Percentiles rank a stretch among this genome's conserved stretches.
These are phyloP conservation scores for Sorex fumeus DNA, from an alignment of 2,113 vertebrate genomes.

Conservation along the genomic window DNA sequence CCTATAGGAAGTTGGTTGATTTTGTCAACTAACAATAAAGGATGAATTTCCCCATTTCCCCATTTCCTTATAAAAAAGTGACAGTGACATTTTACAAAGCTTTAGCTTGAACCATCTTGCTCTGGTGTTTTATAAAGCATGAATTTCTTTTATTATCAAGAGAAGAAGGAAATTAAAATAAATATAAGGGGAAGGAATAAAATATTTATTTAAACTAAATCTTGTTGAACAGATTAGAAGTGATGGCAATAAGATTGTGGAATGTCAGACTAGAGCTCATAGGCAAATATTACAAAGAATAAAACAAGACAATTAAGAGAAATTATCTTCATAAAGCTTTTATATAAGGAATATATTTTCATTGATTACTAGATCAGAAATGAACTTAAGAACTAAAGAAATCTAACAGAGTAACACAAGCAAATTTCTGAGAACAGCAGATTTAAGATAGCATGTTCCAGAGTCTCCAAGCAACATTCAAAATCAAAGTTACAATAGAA, in stretches of 20 bases:
- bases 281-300: not conserved
- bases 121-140: no score
- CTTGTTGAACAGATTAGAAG: no score
- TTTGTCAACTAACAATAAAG: no score
- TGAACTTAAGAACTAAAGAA: not conserved
- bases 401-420: not conserved
- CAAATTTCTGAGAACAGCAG: conserved; percentile 25
- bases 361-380: not conserved
- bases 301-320: not conserved
- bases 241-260: not conserved
- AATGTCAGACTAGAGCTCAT: not conserved
- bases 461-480: not conserved
- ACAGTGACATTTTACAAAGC: no score
- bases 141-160: no score
- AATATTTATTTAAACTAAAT: no score
- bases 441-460: not conserved
- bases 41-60: no score
- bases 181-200: no score
- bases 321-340: not conserved
- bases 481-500: not conserved
- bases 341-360: not conserved
- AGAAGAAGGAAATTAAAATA: no score
- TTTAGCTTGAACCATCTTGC: no score
- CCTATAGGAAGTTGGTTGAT: no score
- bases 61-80: no score